These are phyloP conservation scores for Neotoma lepida DNA, from an alignment of 2,113 vertebrate species.

Conservation along the genomic window DNA sequence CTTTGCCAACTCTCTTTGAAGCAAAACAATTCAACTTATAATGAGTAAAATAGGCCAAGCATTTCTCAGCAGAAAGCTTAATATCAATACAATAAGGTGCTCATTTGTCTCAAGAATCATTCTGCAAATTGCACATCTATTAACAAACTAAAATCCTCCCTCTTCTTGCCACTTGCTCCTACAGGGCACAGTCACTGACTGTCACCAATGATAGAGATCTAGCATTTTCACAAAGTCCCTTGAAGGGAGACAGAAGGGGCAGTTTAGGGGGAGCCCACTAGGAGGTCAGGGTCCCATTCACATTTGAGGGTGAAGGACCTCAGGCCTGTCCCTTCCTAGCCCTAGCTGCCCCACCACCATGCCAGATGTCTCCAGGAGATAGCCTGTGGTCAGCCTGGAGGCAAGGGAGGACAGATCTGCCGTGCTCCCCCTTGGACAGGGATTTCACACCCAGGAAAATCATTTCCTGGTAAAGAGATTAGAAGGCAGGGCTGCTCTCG, in stretches of 20 bases:
- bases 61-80: background rate
- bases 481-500: conserved; percentile 69
- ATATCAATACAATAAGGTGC: background rate
- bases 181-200: background rate
- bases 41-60: background rate
- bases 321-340: background rate
- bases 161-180: background rate
- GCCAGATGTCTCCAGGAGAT: conserved; percentile 76
- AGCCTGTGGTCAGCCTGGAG: conserved; percentile 59
- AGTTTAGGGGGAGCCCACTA: background rate
- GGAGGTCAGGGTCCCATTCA: conserved; percentile 1
- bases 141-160: background rate
- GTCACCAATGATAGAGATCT: background rate
- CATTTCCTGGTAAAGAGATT: conserved; percentile 84
- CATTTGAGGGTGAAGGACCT: background rate
- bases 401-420: conserved; percentile 56
- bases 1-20: background rate
- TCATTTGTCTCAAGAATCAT: background rate
- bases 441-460: conserved; percentile 83
- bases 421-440: conserved; percentile 63
- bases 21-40: background rate
- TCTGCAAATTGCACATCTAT: background rate
- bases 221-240: background rate
- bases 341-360: conserved; percentile 10
- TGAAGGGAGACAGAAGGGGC: background rate